A percentile compares a stretch with the other conserved stretches of the same genome.
These are phyloP conservation scores for Eupithecia insigniata DNA, from an alignment of 2,888 invertebrate genomes.

Conservation along the genomic window DNA sequence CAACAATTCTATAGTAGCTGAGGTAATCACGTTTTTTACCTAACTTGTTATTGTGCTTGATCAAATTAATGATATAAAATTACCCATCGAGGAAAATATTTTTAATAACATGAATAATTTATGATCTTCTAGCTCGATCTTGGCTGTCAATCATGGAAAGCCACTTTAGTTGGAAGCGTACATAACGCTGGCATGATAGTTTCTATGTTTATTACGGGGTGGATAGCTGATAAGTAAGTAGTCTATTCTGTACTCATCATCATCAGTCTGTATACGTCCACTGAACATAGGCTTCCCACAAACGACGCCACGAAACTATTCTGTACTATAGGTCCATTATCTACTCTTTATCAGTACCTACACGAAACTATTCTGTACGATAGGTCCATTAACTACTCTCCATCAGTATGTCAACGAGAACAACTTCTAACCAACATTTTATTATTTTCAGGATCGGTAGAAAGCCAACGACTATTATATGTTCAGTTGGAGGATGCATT, in stretches of 20 bases:
- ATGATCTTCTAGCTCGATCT: slow-evolving; percentile 59
- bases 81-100: not conserved
- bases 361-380: no score
- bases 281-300: no score
- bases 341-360: no score
- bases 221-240: slow-evolving; percentile 84
- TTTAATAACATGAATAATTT: not conserved
- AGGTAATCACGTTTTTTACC: slow-evolving; percentile 51
- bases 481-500: slow-evolving; percentile 64
- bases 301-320: no score
- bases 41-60: not conserved
- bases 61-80: not conserved
- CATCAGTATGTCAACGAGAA: not conserved
- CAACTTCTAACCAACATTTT: not conserved
- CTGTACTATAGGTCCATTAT: no score
- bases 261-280: no score
- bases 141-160: slow-evolving; percentile 78
- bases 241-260: no score
- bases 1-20: slow-evolving; percentile 66
- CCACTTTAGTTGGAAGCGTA: slow-evolving; percentile 81
- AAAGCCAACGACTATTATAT: slow-evolving; percentile 67
- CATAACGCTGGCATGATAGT: slow-evolving; percentile 87
- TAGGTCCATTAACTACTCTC: no score
- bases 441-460: slow-evolving; percentile 61
- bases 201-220: slow-evolving; percentile 85